A percentile compares a stretch with the other conserved stretches of the same genome.
These are phyloP conservation scores for Crotalus adamanteus DNA, from an alignment of 2,797 vertebrate species.

Conservation along the genomic window DNA sequence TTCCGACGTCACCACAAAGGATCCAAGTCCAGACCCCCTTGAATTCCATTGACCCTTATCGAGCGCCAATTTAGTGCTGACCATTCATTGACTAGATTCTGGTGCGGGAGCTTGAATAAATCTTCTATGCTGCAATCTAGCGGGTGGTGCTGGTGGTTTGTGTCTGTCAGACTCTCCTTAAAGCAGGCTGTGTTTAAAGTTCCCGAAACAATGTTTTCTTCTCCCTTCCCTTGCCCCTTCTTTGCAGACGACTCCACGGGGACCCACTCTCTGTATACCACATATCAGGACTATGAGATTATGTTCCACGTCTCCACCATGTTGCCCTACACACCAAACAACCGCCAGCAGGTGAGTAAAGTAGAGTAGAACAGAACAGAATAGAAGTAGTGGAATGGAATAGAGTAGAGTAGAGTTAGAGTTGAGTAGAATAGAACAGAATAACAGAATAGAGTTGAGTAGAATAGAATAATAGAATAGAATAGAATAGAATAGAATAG, in stretches of 20 bases:
- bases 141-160: neutral
- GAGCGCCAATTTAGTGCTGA: neutral
- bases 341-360: constrained; percentile 84
- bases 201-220: neutral
- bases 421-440: no score
- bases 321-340: constrained; percentile 92
- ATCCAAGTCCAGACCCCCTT: no score
- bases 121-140: neutral
- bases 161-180: neutral
- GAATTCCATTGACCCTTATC: no score
- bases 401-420: no score
- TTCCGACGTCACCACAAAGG: no score
- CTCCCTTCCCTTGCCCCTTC: neutral
- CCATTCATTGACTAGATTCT: neutral
- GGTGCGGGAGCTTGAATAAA: neutral
- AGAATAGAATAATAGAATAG: no score
- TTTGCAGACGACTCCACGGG: constrained; percentile 87
- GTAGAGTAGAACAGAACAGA: no score
- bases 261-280: constrained; percentile 90
- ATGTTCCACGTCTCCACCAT: constrained; percentile 97
- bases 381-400: no score
- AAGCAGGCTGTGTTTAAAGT: neutral
- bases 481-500: no score
- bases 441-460: no score
- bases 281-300: constrained; percentile 93